Evolutionary conservation across 2,113 vertebrate genomes (phyloP).

Genomic region (Austrofundulus limnaeus): DNA sequence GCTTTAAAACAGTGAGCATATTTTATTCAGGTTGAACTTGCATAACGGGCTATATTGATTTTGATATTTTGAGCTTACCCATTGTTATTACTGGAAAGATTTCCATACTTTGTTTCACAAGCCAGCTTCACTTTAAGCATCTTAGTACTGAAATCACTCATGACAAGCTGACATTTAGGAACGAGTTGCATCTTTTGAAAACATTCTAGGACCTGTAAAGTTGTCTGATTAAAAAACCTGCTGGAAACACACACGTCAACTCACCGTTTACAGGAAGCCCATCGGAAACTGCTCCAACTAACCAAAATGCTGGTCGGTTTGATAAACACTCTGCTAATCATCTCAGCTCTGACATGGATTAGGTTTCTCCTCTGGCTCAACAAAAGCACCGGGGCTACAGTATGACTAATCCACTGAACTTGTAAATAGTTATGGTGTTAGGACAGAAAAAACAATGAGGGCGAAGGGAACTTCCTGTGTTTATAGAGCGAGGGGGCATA

Average conservation of each 20-base stretch:
- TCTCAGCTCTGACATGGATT: conserved; percentile 64
- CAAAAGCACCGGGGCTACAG: conserved; percentile 72
- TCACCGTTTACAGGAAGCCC: conserved; percentile 67
- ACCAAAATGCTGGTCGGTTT: conserved; percentile 53
- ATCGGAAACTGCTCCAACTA: conserved; percentile 62
- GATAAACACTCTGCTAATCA: conserved; percentile 76
- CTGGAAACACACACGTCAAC: conserved; percentile 55
- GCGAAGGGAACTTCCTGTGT: conserved; percentile 82
- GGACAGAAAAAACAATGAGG: conserved; percentile 80
- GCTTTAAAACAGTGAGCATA: too few relatives aligned
- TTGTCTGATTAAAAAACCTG: conserved; percentile 51
- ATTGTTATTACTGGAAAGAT: background rate
- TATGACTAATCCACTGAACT: conserved; percentile 81
- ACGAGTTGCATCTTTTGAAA: conserved; percentile 46
- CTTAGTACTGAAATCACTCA: conserved; percentile 10
- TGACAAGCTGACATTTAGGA: conserved; percentile 24
- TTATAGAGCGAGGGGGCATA: conserved; percentile 77
- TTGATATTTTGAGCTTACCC: too few relatives aligned
- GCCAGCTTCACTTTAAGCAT: conserved; percentile 2
- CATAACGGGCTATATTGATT: too few relatives aligned
- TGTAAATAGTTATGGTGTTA: conserved; percentile 79
- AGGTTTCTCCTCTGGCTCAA: conserved; percentile 62
- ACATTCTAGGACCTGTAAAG: conserved; percentile 44
- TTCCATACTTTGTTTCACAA: background rate
- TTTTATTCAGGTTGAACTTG: too few relatives aligned